Percentiles rank a stretch among this genome's conserved stretches.
Conservation (phyloP, 2,888 invertebrate genomes). For the Euspilapteryx auroguttella region DNA sequence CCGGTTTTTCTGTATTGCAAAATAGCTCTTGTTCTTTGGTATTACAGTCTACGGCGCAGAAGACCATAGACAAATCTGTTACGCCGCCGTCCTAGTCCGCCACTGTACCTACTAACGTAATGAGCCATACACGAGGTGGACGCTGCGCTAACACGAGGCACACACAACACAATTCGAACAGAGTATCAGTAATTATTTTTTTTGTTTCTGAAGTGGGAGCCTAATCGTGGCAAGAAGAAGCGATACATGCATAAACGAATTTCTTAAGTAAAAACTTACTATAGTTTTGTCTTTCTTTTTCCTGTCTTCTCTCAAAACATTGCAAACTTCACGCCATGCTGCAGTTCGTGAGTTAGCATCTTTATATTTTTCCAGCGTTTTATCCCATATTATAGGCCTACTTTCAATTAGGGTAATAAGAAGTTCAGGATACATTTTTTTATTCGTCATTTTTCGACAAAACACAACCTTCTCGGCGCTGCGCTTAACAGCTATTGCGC, state of each 20-base stretch:
- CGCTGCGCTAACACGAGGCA: background rate
- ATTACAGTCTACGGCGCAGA: too few relatives aligned
- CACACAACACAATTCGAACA: background rate
- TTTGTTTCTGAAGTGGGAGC: background rate
- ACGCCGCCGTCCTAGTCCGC: too few relatives aligned
- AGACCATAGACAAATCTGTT: too few relatives aligned
- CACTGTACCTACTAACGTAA: too few relatives aligned
- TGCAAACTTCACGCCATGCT: slow-evolving; percentile 3
- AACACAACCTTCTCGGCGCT: too few relatives aligned
- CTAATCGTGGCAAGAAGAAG: background rate
- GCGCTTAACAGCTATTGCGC: too few relatives aligned
- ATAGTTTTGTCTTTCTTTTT: background rate
- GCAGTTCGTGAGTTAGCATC: background rate
- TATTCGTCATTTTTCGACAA: background rate
- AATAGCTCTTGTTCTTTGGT: too few relatives aligned
- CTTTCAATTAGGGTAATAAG: slow-evolving; percentile 1
- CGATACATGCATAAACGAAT: background rate
- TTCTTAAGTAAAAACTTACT: background rate
- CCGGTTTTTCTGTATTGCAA: too few relatives aligned
- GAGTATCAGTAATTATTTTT: background rate
- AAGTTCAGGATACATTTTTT: slow-evolving; percentile 1
- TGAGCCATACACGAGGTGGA: background rate
- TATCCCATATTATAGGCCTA: slow-evolving; percentile 1
- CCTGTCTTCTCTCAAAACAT: background rate
- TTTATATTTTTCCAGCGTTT: slow-evolving; percentile 1